Evolutionary conservation across 2,113 vertebrate genomes (phyloP).

Genomic region (Alligator mississippiensis): DNA sequence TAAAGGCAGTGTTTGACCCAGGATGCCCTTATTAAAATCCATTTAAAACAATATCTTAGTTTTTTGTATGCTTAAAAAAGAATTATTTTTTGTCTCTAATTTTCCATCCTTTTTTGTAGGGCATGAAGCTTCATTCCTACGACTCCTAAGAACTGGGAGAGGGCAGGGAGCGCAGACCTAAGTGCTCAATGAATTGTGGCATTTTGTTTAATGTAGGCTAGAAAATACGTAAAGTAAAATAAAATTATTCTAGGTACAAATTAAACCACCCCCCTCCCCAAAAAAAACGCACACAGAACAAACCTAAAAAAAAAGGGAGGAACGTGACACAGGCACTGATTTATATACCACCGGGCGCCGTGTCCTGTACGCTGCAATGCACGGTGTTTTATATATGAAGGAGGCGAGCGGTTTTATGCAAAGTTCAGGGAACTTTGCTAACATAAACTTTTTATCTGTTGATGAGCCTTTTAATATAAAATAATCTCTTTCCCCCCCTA

Average conservation of each 20-base stretch:
- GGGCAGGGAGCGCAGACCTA: rapidly evolving
- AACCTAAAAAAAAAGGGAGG: constrained; percentile 2
- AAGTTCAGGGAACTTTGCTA: constrained; percentile 67
- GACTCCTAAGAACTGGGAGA: background rate
- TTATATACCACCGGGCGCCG: constrained; percentile 18
- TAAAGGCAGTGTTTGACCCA: background rate
- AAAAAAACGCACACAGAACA: background rate
- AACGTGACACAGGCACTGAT: constrained; percentile 5
- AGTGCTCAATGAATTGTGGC: background rate
- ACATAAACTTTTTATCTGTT: constrained; percentile 72
- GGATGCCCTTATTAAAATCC: background rate
- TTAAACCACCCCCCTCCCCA: background rate
- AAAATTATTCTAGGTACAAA: constrained; percentile 10
- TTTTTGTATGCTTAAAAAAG: rapidly evolving
- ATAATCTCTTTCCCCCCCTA: constrained; percentile 70
- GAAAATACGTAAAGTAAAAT: background rate
- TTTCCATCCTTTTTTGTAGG: rapidly evolving
- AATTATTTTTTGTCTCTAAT: rapidly evolving
- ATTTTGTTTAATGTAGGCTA: rapidly evolving
- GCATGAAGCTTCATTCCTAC: background rate
- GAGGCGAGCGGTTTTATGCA: constrained; percentile 25
- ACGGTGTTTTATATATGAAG: background rate
- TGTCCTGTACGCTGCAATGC: background rate
- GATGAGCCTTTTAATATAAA: constrained; percentile 75
- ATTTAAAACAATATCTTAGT: no score